Percentiles rank a stretch among this genome's conserved stretches.
These are phyloP conservation scores for Nannospalax galili DNA, from an alignment of 2,113 vertebrate species.

Conservation along the genomic window DNA sequence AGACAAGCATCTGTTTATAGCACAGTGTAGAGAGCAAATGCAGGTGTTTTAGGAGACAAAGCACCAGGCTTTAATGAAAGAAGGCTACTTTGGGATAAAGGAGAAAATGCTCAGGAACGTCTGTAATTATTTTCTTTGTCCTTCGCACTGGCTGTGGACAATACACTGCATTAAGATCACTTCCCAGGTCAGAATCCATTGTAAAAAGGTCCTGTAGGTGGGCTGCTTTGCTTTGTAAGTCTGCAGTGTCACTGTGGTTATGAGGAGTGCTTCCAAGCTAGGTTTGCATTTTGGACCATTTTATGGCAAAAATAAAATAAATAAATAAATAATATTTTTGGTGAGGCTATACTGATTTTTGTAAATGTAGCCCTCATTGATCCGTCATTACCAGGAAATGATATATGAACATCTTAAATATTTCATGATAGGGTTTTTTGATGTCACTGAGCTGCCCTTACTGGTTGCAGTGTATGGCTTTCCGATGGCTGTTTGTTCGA, in stretches of 20 bases:
- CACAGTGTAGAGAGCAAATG: neutral
- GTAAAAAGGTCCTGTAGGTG: rapidly evolving
- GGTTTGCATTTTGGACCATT: neutral
- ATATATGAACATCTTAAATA: neutral
- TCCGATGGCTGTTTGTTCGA: neutral
- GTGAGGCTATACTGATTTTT: neutral
- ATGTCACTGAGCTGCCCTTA: neutral
- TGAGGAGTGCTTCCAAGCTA: neutral
- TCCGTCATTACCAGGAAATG: neutral
- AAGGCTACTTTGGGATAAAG: neutral
- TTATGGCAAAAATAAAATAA: neutral
- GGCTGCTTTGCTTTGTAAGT: neutral
- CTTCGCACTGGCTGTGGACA: neutral
- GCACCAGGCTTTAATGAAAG: neutral
- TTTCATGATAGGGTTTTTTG: neutral
- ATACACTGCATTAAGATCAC: no score
- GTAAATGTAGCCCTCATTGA: neutral
- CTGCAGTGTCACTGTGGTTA: neutral
- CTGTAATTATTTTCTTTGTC: neutral
- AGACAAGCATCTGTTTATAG: no score
- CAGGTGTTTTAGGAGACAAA: neutral
- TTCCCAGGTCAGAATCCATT: neutral
- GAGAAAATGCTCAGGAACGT: neutral
- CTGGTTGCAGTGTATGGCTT: neutral
- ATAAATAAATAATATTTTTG: no score